A percentile compares a stretch with the other conserved stretches of the same genome.
These are phyloP conservation scores for Glossosoma conforme DNA, from an alignment of 1,140 invertebrate genomes.

Conservation along the genomic window DNA sequence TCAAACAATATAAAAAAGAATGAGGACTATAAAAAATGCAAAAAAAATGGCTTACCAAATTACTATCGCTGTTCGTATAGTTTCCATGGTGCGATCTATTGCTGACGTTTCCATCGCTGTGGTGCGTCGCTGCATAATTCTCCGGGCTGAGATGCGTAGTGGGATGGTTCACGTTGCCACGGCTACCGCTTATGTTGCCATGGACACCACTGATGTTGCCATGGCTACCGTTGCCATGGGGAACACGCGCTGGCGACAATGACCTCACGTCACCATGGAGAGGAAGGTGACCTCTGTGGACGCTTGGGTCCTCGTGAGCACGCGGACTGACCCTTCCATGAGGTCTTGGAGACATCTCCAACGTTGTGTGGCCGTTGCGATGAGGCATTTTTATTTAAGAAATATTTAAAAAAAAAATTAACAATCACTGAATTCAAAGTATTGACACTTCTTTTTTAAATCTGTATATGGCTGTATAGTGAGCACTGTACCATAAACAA, in stretches of 20 bases:
- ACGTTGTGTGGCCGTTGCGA: slow-evolving; percentile 15
- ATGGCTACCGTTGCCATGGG: neutral
- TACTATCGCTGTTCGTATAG: no score
- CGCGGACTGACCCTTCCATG: neutral
- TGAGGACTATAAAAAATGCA: no score
- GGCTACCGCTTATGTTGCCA: neutral
- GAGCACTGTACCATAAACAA: no score
- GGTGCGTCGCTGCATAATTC: no score
- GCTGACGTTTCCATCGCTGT: no score
- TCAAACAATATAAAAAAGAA: no score
- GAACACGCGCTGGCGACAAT: neutral
- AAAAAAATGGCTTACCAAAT: no score
- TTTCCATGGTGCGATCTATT: no score
- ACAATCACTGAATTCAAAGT: neutral
- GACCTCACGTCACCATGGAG: neutral
- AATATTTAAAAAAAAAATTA: no score
- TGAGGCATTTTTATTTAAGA: slow-evolving; percentile 12
- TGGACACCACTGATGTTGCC: neutral
- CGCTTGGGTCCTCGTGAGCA: neutral
- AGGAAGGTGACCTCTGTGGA: neutral
- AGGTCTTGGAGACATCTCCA: slow-evolving; percentile 18
- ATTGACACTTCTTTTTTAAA: neutral
- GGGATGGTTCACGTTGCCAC: no score
- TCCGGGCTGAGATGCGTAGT: no score
- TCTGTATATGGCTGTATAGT: no score